Base-by-base conservation (phyloP, 2,888 invertebrate genomes). In the Ceraclea dissimilis region DNA sequence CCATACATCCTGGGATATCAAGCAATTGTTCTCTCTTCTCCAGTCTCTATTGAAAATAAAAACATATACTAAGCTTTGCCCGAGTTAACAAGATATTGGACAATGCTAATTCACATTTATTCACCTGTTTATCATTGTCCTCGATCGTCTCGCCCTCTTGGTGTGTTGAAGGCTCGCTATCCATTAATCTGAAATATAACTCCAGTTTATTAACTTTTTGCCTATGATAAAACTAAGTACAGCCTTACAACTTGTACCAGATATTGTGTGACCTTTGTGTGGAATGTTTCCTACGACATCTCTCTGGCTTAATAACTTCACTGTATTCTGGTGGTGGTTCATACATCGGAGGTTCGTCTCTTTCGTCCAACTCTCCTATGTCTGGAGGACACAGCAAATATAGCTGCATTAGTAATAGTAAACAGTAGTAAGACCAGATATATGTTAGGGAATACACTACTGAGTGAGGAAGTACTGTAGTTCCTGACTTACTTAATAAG, bases 251-350 rank as follows among this genome's bases (percentile, higher is more conserved):
- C n/a, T n/a, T n/a, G n/a, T n/a, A n/a, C n/a, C n/a, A n/a, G 13
- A 39, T 4, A 26, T 26, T 26, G 26, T 26, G 16, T 8, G 13
- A 59, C 59, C 59, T 53, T 49, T 59, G 56, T 6, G 56, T 48
- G 4, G 59, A 59, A 16, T 54, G 59, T 49, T 59, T 59, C 17
- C 56, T 53, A 2, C 56, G 53, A 13, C 53, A 51, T 2, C 49
- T 16, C 1, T 44, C 44, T 5, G 56, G 51, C 52, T 62, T 62
- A 16, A 62, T 48, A 10, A 56, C 60, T 54, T 62, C 60, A 39
- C 51, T 58, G 49, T 62, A 62, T 54, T 62, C 62, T 20, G 62
- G 62, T n/a, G 62, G 62, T 21, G 62, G 60, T 48, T 62, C 62
- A 46, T 62, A 62, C 16, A 51, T 51, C 10, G 62, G 62, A 2